Evolutionary conservation across 2,113 vertebrate species (phyloP), one percentile per base, ranked within the genome.

Genomic region (Shinisaurus crocodilurus): DNA sequence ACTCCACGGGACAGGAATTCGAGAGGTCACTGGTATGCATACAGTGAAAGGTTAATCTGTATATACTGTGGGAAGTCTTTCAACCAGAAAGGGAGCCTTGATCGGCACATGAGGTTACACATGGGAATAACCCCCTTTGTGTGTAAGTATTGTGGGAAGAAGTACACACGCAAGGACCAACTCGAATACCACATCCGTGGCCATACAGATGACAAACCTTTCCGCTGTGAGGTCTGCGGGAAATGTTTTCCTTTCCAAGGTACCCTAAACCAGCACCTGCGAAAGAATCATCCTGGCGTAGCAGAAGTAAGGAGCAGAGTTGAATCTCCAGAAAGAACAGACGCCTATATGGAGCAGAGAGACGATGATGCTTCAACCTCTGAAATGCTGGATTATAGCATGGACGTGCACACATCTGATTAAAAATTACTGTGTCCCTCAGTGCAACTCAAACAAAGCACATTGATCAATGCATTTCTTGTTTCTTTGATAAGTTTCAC

Each of bases 231-330:
- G 97, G 98, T 99, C 96, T 99, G 99, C 83, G 99, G 99, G 67
- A 99, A 99, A 96, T 99, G 99, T 95, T 99, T 99, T 97, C 99
- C 99, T 32, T 99, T 99, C 97, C 99, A 99, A 96, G 99, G 99
- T 91, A 99, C 99, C 72, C 98, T 99, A 90, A 99, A 99, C 97
- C 99, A 99, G 97, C 99, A 99, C 96, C 97, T 99, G 97, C 97
- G 99, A 93, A 99, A 99, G 97, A 99, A 99, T 96, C 99, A 99
- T 97, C 98, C 99, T 0, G 98, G 98, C 0, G 97, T 97, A 2
- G 95, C 97, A 0, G 97, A 98, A 74, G 98, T 98, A 82, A 94
- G 97, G 86, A 98, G 91, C 97, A 98, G 98, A 93, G 96, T 97
- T 5, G 98, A 99, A 93, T 99, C 98, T 93, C 98, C 98, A 1